Evolutionary conservation across 2,888 invertebrate species (phyloP), one percentile per base, ranked within the genome.

Genomic region (Melanotus villosus): DNA sequence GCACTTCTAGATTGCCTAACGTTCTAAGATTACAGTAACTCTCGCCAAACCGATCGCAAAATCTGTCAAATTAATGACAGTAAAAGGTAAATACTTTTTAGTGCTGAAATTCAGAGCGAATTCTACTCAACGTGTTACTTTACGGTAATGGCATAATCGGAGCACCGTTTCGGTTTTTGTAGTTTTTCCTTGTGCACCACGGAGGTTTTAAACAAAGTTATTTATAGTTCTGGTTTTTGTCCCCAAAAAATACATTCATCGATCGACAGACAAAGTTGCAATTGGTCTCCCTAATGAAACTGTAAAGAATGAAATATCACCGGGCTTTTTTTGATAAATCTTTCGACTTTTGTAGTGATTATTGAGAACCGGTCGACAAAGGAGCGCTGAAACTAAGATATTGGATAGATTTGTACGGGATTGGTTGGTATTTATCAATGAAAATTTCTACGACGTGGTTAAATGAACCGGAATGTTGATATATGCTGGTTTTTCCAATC

Each of bases 341-440:
- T 80, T 68, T 68, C 73, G 80, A 80, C 82, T 82, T 82, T 81
- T 80, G 80, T 81, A 73, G 80, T 81, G 81, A 82, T 82, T 81
- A 82, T 79, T 80, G 81, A 80, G 81, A 84, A 84, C 84, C 82
- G 81, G 83, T 85, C 88, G 88, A 86, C 88, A 88, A 88, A 88
- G 85, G 88, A 86, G 83, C 86, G 85, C 85, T 83, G 79, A 76
- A 80, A 79, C 79, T 80, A 80, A 82, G 80, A 82, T 82, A 82
- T 83, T 79, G 80, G 80, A 76, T 76, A 80, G 81, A 82, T 82
- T 82, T 81, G 80, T 82, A 77, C 75, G 71, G 75, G 77, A 81
- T 81, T 80, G 80, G 73, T 65, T 69, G 76, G 79, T 80, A 82
- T 82, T 81, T 81, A 80, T 82, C 82, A 82, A 79, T 80, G 81